These are phyloP conservation scores for Cairina moschata DNA, from an alignment of 2,113 vertebrate genomes.

Conservation along the genomic window DNA sequence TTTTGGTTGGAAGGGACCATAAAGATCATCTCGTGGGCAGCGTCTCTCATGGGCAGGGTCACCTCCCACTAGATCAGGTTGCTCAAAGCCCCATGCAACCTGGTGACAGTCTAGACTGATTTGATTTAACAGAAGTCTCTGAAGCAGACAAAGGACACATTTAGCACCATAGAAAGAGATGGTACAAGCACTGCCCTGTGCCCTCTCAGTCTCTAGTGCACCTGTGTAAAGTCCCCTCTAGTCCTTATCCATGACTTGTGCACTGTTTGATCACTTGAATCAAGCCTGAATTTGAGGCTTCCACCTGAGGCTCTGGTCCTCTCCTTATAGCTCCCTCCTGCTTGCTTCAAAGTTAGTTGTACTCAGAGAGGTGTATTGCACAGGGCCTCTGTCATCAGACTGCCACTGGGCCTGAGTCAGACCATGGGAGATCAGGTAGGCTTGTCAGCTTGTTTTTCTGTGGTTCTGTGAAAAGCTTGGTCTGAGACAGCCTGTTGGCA, in stretches of 20 bases:
- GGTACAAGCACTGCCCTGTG: background rate
- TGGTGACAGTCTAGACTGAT: background rate
- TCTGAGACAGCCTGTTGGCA: background rate
- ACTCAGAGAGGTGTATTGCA: background rate
- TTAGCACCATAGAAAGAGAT: background rate
- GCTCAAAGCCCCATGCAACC: no score
- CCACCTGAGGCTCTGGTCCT: background rate
- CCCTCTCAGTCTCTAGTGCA: background rate
- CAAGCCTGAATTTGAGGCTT: background rate
- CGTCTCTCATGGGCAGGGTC: no score
- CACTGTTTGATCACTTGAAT: background rate
- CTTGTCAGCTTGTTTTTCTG: background rate
- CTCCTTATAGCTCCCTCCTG: background rate
- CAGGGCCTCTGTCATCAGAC: background rate
- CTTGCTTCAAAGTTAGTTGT: background rate
- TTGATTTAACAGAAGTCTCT: constrained; percentile 4
- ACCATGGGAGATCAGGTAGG: background rate
- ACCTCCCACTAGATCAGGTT: no score
- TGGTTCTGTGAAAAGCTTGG: background rate
- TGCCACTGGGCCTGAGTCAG: background rate
- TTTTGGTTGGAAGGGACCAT: no score
- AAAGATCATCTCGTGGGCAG: no score
- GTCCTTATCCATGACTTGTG: background rate
- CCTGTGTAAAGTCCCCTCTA: background rate
- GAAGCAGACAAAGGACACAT: background rate